Evolutionary conservation across 2,888 invertebrate genomes (phyloP), one percentile per base, ranked within the genome.

Genomic region (Allophyes oxyacanthae): DNA sequence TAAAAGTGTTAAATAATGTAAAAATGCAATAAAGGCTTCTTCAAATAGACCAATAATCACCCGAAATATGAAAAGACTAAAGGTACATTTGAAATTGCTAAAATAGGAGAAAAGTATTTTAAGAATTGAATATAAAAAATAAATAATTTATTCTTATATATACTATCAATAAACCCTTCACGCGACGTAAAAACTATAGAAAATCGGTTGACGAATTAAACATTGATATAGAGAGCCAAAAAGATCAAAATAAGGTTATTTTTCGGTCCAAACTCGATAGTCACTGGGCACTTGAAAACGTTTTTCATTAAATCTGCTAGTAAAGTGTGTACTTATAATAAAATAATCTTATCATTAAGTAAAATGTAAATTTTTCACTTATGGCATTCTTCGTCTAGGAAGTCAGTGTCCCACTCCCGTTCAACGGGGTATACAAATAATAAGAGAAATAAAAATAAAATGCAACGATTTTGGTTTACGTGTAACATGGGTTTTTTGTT

Each of bases 341-440:
- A 68, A 61, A 63, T 56, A 66, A 65, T 65, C 67, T 73, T 66
- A 73, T 36, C 54, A 58, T 54, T 66, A 64, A 70, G 66, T 72
- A 74, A 75, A 71, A 75, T 62, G 56, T 65, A 71, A 75, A 60
- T 54, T 62, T 65, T 66, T 67, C 20, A 67, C 58, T 68, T 67
- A 78, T 72, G 75, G 78, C 78, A 72, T 72, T 68, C 57, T 55
- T 67, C 64, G 66, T 52, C 58, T 67, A 75, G 77, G 75, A 78
- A 76, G 72, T 75, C 78, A 77, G 77, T 65, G 63, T 78, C 83
- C 80, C 83, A 78, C 73, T 73, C 81, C 83, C 78, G 84, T 62
- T 84, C 84, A 83, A 86, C 84, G 77, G 79, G 83, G n/a, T 67
- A 53, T 61, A 48, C 32, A 48, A 67, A 56, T 50, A 63, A 65